phyloP scores from a whole-genome alignment of 2,113 vertebrate genomes.

The Prietella phreatophila region DNA sequence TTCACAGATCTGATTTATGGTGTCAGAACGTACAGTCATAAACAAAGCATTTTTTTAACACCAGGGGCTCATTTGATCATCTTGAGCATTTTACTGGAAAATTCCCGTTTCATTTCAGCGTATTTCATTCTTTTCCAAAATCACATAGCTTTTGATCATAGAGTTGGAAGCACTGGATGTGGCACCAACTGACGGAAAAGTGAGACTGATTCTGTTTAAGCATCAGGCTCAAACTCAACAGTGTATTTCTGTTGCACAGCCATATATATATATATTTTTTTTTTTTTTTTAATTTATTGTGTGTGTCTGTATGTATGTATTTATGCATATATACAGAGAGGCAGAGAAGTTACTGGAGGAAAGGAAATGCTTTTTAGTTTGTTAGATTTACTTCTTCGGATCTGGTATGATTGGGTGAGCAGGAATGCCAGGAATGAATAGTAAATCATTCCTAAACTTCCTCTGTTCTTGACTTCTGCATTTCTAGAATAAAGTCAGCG shows the following conservation, averaged over 20 bases:
- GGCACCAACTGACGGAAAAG: conserved; percentile 17
- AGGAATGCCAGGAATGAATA: conserved; percentile 20
- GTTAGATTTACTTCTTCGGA: conserved; percentile 25
- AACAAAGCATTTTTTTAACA: conserved; percentile 38
- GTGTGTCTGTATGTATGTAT: too few relatives aligned
- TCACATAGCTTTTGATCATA: conserved; percentile 48
- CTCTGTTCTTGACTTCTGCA: neutral
- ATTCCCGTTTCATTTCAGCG: conserved; percentile 20
- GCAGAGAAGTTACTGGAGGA: neutral
- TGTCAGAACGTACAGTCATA: conserved; percentile 1
- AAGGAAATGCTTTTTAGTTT: neutral
- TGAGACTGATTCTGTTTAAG: conserved; percentile 42
- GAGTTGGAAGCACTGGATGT: conserved; percentile 40
- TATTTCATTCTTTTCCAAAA: conserved; percentile 50
- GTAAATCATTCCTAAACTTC: conserved; percentile 17
- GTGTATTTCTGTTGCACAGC: neutral
- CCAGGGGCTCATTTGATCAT: conserved; percentile 25
- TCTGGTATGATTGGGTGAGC: neutral
- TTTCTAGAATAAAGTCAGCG: neutral
- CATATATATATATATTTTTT: too few relatives aligned
- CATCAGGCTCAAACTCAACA: neutral
- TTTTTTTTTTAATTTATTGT: too few relatives aligned
- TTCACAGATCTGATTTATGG: conserved; percentile 19
- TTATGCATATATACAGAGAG: neutral
- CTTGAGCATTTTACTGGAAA: conserved; percentile 39